Percentiles rank a stretch among this genome's conserved stretches.
Evolutionary conservation across 2,888 invertebrate species (phyloP).

Genomic region (Terebella lapidaria): DNA sequence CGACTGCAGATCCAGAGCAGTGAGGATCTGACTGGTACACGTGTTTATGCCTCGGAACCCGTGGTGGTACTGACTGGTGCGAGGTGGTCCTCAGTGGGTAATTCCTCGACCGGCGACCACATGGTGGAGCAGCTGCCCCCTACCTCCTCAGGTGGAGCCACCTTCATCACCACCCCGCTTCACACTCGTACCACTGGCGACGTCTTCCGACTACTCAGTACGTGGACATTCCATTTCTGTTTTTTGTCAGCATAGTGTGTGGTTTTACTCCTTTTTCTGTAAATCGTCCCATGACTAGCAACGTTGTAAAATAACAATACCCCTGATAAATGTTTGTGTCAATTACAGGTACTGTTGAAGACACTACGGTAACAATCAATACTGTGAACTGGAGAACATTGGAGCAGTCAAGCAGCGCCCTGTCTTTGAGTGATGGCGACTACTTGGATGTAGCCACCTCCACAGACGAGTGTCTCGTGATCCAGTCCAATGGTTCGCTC

Average conservation of each 20-base stretch:
- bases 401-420: not conserved
- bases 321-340: no score
- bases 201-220: slow-evolving; percentile 28
- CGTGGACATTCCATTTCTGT: not conserved
- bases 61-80: slow-evolving; percentile 35
- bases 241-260: no score
- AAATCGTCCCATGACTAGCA: no score
- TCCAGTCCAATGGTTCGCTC: not conserved
- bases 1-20: slow-evolving; percentile 14
- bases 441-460: not conserved
- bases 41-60: slow-evolving; percentile 27
- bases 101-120: slow-evolving; percentile 30
- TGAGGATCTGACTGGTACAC: slow-evolving; percentile 34
- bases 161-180: slow-evolving; percentile 34
- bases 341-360: not conserved
- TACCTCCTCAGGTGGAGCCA: slow-evolving; percentile 33
- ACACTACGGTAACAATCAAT: not conserved
- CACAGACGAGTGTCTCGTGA: not conserved
- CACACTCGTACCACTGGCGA: slow-evolving; percentile 34
- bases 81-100: slow-evolving; percentile 27
- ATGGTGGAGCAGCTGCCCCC: slow-evolving; percentile 34
- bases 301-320: no score
- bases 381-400: not conserved
- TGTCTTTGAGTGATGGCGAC: not conserved
- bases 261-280: no score